These are phyloP conservation scores for Notodonta dromedarius DNA, from an alignment of 2,888 invertebrate species.

Conservation along the genomic window DNA sequence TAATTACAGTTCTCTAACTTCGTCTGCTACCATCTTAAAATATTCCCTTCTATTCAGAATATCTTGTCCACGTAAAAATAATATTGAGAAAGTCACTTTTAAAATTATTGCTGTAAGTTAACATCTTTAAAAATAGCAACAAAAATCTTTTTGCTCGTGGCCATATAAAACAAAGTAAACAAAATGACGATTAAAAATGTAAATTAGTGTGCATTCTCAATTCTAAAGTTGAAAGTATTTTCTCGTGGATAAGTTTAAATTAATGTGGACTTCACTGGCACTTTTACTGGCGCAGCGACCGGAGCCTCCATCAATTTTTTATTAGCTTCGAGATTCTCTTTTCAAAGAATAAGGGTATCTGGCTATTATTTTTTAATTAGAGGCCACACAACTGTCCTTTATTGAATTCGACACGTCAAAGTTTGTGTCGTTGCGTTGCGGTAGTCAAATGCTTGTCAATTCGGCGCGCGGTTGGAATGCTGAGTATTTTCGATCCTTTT, in stretches of 20 bases:
- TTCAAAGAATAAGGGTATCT: constrained; percentile 51
- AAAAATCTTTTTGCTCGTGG: constrained; percentile 35
- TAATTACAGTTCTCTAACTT: constrained; percentile 19
- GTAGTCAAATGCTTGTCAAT: constrained; percentile 47
- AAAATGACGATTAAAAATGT: constrained; percentile 73
- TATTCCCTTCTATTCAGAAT: neutral
- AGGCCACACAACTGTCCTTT: constrained; percentile 57
- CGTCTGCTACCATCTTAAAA: constrained; percentile 2
- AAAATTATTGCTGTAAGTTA: neutral
- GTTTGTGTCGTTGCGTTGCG: constrained; percentile 52
- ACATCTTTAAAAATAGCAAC: neutral
- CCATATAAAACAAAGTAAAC: constrained; percentile 58
- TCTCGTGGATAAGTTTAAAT: constrained; percentile 77
- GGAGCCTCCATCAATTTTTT: constrained; percentile 69
- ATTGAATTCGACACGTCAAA: constrained; percentile 69
- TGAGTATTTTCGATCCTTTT: constrained; percentile 75
- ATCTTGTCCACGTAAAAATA: too few species aligned
- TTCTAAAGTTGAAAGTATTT: constrained; percentile 75
- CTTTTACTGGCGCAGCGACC: constrained; percentile 54
- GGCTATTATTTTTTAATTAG: constrained; percentile 61
- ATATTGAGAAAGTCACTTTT: too few species aligned
- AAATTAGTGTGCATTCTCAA: constrained; percentile 72
- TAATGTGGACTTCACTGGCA: constrained; percentile 70
- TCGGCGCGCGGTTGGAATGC: constrained; percentile 71
- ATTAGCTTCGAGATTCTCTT: constrained; percentile 65